Percentiles rank a stretch among this genome's conserved stretches.
Conservation (phyloP, 2,888 invertebrate genomes). For the Platycnemis pennipes region DNA sequence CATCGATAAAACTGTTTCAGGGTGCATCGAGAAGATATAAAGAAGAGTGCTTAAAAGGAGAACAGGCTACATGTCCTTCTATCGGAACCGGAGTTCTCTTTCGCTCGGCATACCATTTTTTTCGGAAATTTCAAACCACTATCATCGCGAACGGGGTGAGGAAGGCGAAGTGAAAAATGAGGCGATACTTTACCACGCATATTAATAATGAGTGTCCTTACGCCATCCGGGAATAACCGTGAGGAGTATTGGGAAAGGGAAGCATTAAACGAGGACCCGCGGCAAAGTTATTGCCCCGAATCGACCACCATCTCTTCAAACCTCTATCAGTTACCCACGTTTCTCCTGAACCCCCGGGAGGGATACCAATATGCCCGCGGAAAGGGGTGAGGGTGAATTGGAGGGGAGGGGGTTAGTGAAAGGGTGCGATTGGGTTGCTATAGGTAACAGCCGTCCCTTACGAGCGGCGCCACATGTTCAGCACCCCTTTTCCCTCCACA, state of each 20-base stretch:
- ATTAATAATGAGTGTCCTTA: background rate
- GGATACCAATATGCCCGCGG: background rate
- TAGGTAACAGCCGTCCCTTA: constrained; percentile 25
- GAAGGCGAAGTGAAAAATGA: background rate
- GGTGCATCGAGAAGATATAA: too few relatives aligned
- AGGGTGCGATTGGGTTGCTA: background rate
- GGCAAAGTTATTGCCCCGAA: background rate
- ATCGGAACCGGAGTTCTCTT: background rate
- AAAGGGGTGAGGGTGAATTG: background rate
- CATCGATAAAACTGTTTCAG: too few relatives aligned
- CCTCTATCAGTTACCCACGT: constrained; percentile 22
- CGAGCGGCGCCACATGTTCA: constrained; percentile 41
- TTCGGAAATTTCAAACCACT: background rate
- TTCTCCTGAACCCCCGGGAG: background rate
- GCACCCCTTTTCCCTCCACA: too few relatives aligned
- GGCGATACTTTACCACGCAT: background rate
- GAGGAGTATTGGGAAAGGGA: background rate
- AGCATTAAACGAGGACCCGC: background rate
- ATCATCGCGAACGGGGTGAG: background rate
- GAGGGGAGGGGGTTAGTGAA: background rate
- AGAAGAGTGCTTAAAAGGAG: too few relatives aligned
- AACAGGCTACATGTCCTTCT: too few relatives aligned
- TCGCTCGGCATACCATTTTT: background rate
- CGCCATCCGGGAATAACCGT: constrained; percentile 15
- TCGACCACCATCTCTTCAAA: background rate